A percentile compares a stretch with the other conserved stretches of the same genome.
These are phyloP conservation scores for Drosophila insularis DNA, from an alignment of 1,140 invertebrate species.

Conservation along the genomic window DNA sequence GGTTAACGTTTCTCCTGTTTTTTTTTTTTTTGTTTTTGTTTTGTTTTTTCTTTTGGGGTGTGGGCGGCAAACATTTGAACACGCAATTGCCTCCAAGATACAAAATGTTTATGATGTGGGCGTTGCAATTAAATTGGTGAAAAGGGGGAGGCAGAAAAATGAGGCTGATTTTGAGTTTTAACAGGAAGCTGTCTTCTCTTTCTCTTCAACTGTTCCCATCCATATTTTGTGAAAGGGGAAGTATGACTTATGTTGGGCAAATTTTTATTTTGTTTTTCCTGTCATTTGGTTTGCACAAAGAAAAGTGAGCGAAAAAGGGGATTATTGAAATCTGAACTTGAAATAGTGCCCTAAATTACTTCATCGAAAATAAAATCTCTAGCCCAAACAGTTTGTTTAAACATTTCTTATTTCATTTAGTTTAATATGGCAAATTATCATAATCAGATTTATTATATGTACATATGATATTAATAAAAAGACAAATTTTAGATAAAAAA, in stretches of 20 bases:
- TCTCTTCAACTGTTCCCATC: neutral
- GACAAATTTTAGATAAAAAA: no score
- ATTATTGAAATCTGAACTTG: no score
- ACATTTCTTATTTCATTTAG: no score
- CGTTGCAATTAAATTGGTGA: constrained; percentile 76
- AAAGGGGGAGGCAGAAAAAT: constrained; percentile 16
- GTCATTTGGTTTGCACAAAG: neutral
- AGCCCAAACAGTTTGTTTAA: no score
- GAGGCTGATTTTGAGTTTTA: constrained; percentile 30
- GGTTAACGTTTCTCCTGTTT: neutral
- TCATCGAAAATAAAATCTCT: no score
- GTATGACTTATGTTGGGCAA: neutral
- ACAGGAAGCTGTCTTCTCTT: constrained; percentile 60
- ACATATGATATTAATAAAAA: no score
- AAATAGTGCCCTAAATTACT: no score
- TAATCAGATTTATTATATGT: no score
- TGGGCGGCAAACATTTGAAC: constrained; percentile 78
- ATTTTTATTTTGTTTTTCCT: neutral
- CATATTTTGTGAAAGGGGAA: neutral
- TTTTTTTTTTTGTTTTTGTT: neutral
- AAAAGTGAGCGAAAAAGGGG: neutral
- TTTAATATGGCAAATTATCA: no score
- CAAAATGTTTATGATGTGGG: constrained; percentile 73
- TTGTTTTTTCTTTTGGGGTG: constrained; percentile 54
- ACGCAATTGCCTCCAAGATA: constrained; percentile 61